phyloP scores from a whole-genome alignment of 2,797 vertebrate genomes.

The Myotis findleyi region DNA sequence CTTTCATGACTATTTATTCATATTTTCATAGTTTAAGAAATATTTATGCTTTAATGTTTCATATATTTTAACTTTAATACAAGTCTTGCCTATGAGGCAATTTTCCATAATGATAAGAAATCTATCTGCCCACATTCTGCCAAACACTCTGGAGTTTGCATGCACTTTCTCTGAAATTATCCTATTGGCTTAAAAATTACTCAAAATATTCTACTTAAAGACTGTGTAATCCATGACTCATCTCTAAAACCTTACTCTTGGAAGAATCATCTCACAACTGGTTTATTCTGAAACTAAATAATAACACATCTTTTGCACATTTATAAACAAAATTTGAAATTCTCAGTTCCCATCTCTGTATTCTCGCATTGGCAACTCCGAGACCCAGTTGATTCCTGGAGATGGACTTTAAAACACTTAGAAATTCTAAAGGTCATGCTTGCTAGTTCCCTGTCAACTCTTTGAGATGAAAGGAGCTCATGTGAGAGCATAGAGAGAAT shows the following conservation, averaged over 20 bases:
- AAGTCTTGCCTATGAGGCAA: constrained; percentile 55
- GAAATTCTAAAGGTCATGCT: not conserved
- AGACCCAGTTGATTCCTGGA: not conserved
- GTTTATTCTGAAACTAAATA: constrained; percentile 60
- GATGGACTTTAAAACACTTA: not conserved
- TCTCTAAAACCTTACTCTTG: constrained; percentile 17
- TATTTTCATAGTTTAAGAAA: constrained; percentile 60
- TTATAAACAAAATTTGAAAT: constrained; percentile 45
- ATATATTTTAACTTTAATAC: constrained; percentile 62
- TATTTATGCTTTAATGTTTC: constrained; percentile 43
- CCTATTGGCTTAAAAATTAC: constrained; percentile 66
- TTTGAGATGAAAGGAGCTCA: not conserved
- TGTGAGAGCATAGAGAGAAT: not conserved
- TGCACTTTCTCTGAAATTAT: constrained; percentile 68
- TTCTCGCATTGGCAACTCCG: not conserved
- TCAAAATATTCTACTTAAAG: constrained; percentile 54
- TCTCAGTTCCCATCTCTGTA: not conserved
- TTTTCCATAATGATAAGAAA: constrained; percentile 69
- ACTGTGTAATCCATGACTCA: not conserved
- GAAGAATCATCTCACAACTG: constrained; percentile 32
- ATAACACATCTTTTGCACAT: constrained; percentile 28
- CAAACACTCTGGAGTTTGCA: constrained; percentile 52
- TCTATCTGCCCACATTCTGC: constrained; percentile 55
- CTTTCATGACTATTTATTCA: not conserved
- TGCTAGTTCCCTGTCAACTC: not conserved